Evolutionary conservation across 2,888 invertebrate species (phyloP).

Genomic region (Drosophila melanosoma): DNA sequence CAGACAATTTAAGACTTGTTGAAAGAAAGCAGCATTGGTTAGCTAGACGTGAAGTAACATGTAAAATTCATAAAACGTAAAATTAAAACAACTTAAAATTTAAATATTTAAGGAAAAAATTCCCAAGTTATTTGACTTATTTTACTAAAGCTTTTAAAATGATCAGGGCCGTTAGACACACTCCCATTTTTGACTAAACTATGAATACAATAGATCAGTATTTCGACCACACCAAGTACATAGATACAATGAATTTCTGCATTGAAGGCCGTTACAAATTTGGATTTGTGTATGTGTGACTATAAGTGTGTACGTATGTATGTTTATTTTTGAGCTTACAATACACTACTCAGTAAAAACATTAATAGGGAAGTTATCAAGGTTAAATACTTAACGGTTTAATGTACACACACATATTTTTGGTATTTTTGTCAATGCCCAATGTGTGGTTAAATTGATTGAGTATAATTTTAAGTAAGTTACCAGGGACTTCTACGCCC

Average conservation of each 20-base stretch:
- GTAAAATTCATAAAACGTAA: background rate
- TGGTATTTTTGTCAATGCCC: constrained; percentile 39
- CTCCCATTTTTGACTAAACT: constrained; percentile 46
- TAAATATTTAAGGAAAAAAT: background rate
- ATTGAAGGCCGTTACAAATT: constrained; percentile 59
- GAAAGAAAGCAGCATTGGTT: background rate
- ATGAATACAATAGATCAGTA: constrained; percentile 49
- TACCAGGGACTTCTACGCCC: constrained; percentile 33
- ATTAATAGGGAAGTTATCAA: constrained; percentile 74
- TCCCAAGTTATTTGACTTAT: background rate
- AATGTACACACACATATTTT: constrained; percentile 16
- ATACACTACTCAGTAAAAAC: constrained; percentile 23
- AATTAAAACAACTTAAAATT: background rate
- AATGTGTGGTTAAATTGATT: constrained; percentile 46
- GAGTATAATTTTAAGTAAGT: constrained; percentile 23
- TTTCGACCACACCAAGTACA: constrained; percentile 45
- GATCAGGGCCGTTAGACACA: constrained; percentile 53
- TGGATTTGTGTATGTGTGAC: constrained; percentile 28
- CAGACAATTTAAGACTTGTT: background rate
- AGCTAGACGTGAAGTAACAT: background rate
- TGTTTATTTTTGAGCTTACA: constrained; percentile 53
- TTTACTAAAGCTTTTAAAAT: constrained; percentile 51
- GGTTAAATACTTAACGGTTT: constrained; percentile 56
- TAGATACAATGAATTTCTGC: constrained; percentile 38
- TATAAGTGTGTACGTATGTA: constrained; percentile 3